Evolutionary conservation across 2,888 invertebrate species (phyloP), one percentile per base, ranked within the genome.

Genomic region (Sceliomorpha sp.): DNA sequence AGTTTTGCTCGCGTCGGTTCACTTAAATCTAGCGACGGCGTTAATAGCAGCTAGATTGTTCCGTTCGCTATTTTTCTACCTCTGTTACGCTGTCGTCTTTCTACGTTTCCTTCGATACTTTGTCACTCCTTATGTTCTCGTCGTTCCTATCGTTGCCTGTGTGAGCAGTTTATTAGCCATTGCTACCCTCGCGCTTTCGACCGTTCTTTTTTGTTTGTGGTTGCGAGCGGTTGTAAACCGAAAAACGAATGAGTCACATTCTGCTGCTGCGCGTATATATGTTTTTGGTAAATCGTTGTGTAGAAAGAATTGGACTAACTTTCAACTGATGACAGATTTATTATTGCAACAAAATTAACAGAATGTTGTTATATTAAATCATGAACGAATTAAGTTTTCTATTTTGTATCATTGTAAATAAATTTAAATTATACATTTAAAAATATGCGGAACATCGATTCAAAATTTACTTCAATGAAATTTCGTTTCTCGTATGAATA

Each of bases 11-110:
- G 37, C 40, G 51, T 26, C 13, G 14, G 37, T 56, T 45, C 37
- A 24, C 32, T 39, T 63, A 51, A 63, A 66, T 73, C 63, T 48
- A 60, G 64, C 66, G 47, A 59, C 74, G n/a, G n/a, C 73, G 68
- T 73, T 64, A 63, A 68, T 64, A 10, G 13, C 6, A 12, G 37
- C 34, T 34, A 45, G 36, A 48, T 37, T 36, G 45, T 29, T 8
- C 3, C 13, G 12, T 7, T 26, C n/a, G 24, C 36, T 12, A 12
- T 12, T 15, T 36, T 36, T 8, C 15, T 34, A 32, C 34, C 15
- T 48, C 13, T 42, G 12, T 26, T 13, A 17, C 9, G n/a, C n/a
- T n/a, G n/a, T n/a, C n/a, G 10, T 13, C 10, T 14, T 29, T 47
- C 6, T 10, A 12, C 32, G n/a, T 6, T 31, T 29, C 1, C 14